Evolutionary conservation across 2,797 vertebrate species (phyloP).

Genomic region (Cercopithecus petaurista): DNA sequence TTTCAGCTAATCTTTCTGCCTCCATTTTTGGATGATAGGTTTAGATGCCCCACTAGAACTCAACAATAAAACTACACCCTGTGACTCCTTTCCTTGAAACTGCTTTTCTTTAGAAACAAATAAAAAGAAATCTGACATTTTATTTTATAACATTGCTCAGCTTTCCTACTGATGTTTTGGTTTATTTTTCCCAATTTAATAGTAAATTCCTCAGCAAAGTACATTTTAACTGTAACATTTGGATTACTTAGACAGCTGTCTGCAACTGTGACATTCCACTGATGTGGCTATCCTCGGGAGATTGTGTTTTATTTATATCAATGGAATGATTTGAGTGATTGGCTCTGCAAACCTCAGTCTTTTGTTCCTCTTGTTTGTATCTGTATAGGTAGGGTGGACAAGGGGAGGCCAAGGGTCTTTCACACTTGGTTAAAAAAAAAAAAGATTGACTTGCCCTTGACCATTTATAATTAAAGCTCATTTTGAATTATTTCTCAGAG

Average conservation of each 20-base stretch:
- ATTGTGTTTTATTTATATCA: slow-evolving; percentile 7
- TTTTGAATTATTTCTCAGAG: neutral
- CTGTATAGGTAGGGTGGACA: neutral
- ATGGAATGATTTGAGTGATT: neutral
- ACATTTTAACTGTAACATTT: neutral
- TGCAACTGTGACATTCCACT: slow-evolving; percentile 20
- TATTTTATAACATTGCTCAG: neutral
- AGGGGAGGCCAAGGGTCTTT: neutral
- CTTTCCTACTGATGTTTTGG: slow-evolving; percentile 36
- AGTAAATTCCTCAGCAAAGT: slow-evolving; percentile 25
- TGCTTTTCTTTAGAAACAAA: slow-evolving; percentile 47
- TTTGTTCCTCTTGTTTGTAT: neutral
- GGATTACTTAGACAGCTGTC: neutral
- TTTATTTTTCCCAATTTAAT: slow-evolving; percentile 1
- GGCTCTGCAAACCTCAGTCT: neutral
- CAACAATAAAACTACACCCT: neutral
- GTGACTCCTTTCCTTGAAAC: neutral
- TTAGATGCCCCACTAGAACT: neutral
- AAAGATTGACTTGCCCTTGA: neutral
- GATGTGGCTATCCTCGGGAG: neutral
- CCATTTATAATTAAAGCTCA: neutral
- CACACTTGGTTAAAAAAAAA: neutral
- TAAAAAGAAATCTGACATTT: slow-evolving; percentile 4
- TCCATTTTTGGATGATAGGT: neutral
- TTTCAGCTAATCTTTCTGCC: neutral